Percentiles rank a stretch among this genome's conserved stretches.
phyloP scores from a whole-genome alignment of 2,888 invertebrate genomes.

The Drosophila gaucha region DNA sequence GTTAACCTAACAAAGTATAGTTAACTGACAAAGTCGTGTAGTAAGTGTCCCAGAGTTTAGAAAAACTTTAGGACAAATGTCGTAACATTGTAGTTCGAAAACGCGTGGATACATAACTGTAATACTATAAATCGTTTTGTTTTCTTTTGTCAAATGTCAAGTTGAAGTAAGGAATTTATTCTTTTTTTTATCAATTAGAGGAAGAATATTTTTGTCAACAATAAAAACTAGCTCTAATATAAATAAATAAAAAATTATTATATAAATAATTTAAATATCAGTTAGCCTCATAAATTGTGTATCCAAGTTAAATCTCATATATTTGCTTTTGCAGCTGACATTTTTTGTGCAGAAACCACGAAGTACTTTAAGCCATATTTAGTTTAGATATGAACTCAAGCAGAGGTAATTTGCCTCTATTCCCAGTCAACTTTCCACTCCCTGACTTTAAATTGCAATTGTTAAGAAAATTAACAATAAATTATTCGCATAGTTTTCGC shows the following conservation, averaged over 20 bases:
- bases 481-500: neutral
- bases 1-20: slow-evolving; percentile 64
- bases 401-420: slow-evolving; percentile 21
- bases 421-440: slow-evolving; percentile 21
- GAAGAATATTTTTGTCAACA: neutral
- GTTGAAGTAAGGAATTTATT: neutral
- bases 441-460: too few relatives aligned
- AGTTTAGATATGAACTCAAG: slow-evolving; percentile 27
- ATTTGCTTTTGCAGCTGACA: slow-evolving; percentile 30
- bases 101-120: neutral
- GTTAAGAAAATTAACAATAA: slow-evolving; percentile 7
- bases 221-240: neutral
- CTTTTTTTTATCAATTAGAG: too few relatives aligned
- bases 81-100: slow-evolving; percentile 27
- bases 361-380: slow-evolving; percentile 41
- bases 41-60: slow-evolving; percentile 52
- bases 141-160: neutral
- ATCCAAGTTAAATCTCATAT: slow-evolving; percentile 47
- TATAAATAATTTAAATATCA: neutral
- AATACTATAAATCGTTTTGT: slow-evolving; percentile 3
- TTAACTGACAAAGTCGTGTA: slow-evolving; percentile 61
- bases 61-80: slow-evolving; percentile 20
- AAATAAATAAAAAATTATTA: neutral
- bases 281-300: slow-evolving; percentile 43
- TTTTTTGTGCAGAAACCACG: too few relatives aligned